Evolutionary conservation across 2,113 vertebrate species (phyloP), one percentile per base, ranked within the genome.

Genomic region (Tragulus kanchil): DNA sequence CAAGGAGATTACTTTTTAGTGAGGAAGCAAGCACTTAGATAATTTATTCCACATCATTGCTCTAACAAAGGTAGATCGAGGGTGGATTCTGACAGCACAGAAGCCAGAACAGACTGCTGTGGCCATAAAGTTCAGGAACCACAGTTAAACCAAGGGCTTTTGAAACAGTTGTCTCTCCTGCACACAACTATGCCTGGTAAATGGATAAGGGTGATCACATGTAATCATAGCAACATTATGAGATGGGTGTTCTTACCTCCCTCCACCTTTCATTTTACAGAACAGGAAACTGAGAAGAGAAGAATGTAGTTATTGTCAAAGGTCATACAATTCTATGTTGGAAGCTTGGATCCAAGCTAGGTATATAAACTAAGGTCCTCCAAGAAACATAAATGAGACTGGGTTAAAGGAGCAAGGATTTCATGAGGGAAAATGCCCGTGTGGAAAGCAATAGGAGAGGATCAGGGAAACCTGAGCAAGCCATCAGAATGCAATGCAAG

Each of bases 201-300:
- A 36, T n/a, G 7, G 36, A 4, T 42, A 10, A 79, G 17, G 36
- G 5, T 69, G 58, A 23, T 10, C 25, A 50, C 28, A 45, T 28
- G 48, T 8, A 25, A 5, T 26, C 36, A 59, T 17, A 78, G 58
- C 16, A 42, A 7, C 59, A 42, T 13, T 23, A 25, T 25, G 52
- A 77, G 26, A 23, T 25, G 52, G 16, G 42, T 61, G 45, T 4
- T 61, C 19, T 77, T 64, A 48, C n/a, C 6, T 48, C 3, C 3
- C n/a, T 48, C 3, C 3, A 28, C 8, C 56, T 65, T 94, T 81
- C 31, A 45, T 77, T 69, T 89, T 71, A 58, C 25, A 59, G 65
- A 94, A 81, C 17, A 94, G 48, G 59, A 93, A 90, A 78, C n/a
- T 85, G 42, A 87, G 50, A 86, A 23, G n/a, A 89, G 59, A 93